Percentiles rank a stretch among this genome's conserved stretches.
Conservation (phyloP, 2,113 vertebrate species). For the Marmota flaviventris region DNA sequence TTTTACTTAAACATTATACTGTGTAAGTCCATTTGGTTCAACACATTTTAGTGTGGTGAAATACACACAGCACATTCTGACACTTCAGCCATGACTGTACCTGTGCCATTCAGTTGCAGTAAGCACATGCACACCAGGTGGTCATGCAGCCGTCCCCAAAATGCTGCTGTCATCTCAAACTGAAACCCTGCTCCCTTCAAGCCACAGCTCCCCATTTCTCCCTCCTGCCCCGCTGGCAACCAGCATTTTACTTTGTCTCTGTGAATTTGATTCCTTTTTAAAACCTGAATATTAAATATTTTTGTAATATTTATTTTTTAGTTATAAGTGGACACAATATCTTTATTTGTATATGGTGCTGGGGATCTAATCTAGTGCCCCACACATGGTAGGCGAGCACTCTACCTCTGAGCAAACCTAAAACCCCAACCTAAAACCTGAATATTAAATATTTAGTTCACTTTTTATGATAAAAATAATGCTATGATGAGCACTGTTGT, state of each 20-base stretch:
- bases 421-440: background rate
- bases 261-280: background rate
- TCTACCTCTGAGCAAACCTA: no score
- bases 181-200: background rate
- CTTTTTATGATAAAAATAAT: slow-evolving; percentile 3
- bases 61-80: background rate
- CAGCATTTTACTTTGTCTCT: background rate
- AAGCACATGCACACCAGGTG: background rate
- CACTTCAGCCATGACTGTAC: background rate
- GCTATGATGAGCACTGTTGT: background rate
- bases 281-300: background rate
- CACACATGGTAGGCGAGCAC: no score
- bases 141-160: background rate
- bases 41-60: background rate
- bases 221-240: background rate
- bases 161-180: background rate
- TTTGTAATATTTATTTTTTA: no score
- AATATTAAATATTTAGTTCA: background rate
- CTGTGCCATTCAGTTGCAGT: background rate
- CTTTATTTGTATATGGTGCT: no score
- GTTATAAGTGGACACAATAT: no score
- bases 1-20: background rate
- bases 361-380: no score
- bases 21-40: background rate
- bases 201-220: background rate